phyloP scores from a whole-genome alignment of 1,140 invertebrate genomes.

The Drosophila subobscura region DNA sequence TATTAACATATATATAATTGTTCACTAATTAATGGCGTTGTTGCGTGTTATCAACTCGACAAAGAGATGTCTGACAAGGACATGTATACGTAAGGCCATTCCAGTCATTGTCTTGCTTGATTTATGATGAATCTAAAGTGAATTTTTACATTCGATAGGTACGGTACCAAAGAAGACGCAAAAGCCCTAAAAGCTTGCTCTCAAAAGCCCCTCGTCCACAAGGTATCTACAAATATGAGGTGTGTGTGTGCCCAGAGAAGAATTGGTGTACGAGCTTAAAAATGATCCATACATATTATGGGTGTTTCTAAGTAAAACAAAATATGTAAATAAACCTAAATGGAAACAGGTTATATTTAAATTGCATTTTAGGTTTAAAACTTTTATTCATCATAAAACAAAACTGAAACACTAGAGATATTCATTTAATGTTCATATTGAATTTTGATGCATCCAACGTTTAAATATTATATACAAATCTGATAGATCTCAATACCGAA shows the following conservation, averaged over 20 bases:
- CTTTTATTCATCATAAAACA: conserved; percentile 46
- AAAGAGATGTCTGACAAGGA: conserved; percentile 21
- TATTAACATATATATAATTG: conserved; percentile 8
- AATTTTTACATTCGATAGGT: not conserved
- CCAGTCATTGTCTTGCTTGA: conserved; percentile 6
- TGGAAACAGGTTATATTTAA: not conserved
- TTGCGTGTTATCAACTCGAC: not conserved
- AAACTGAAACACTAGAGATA: conserved; percentile 48
- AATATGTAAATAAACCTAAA: not conserved
- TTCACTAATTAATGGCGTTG: conserved; percentile 4
- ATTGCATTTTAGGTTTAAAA: conserved; percentile 30
- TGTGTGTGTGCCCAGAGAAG: no score
- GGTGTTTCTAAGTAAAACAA: no score
- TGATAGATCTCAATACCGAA: conserved; percentile 25
- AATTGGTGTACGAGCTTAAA: no score
- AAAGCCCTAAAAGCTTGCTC: conserved; percentile 1
- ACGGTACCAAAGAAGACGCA: not conserved
- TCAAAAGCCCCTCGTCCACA: no score
- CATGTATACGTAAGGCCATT: conserved; percentile 7
- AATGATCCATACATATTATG: no score
- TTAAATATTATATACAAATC: conserved; percentile 38
- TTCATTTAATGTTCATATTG: conserved; percentile 34
- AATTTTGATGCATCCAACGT: conserved; percentile 26
- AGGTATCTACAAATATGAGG: no score
- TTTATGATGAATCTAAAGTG: not conserved